A percentile compares a stretch with the other conserved stretches of the same genome.
These are phyloP conservation scores for Tretioscincus oriximinensis DNA, from an alignment of 2,113 vertebrate genomes.

Conservation along the genomic window DNA sequence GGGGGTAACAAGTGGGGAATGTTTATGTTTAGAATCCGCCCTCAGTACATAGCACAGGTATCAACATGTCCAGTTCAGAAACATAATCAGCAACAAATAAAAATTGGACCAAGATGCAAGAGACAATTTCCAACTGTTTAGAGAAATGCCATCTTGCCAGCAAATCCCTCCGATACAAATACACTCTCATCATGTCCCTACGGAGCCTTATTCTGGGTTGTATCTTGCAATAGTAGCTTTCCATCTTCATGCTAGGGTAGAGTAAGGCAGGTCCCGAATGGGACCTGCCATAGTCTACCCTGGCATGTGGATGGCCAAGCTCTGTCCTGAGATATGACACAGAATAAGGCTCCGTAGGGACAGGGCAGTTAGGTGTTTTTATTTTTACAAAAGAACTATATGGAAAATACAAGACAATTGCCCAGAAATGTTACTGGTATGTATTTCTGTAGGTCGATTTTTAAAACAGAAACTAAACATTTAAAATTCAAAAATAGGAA, in stretches of 20 bases:
- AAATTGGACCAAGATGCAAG: not conserved
- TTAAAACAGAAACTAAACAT: not conserved
- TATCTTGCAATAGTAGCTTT: too few species aligned
- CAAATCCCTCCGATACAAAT: not conserved
- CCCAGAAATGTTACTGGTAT: not conserved
- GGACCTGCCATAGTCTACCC: too few species aligned
- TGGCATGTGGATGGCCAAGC: too few species aligned
- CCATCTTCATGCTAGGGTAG: too few species aligned
- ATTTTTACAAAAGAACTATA: not conserved
- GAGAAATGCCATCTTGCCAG: too few species aligned
- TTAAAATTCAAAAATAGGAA: not conserved
- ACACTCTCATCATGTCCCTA: too few species aligned
- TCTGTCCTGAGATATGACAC: too few species aligned
- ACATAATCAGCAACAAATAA: not conserved
- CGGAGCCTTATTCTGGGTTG: too few species aligned
- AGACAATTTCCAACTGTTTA: not conserved
- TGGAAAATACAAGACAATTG: not conserved
- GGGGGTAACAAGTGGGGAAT: not conserved
- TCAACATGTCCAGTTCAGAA: not conserved
- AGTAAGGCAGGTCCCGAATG: too few species aligned
- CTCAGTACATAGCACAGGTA: not conserved
- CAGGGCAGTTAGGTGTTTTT: too few species aligned
- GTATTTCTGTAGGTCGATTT: not conserved
- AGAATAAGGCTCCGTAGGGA: not conserved
- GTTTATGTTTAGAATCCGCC: not conserved